Evolutionary conservation across 2,113 vertebrate species (phyloP).

Genomic region (Corydoras maculifer): DNA sequence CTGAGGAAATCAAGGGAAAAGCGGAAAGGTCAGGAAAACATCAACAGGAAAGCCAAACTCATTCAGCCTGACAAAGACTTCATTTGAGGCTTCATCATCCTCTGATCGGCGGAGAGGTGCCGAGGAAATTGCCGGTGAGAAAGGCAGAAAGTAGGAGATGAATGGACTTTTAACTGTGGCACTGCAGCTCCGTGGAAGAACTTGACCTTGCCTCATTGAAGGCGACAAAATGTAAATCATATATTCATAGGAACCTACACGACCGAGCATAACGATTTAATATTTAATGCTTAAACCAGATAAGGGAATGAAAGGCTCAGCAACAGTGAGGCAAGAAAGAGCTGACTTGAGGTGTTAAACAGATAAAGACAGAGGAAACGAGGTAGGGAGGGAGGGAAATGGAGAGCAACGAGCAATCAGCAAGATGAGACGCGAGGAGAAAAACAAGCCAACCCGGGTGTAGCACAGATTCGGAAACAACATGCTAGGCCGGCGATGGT

Average conservation of each 20-base stretch:
- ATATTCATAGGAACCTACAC: not conserved
- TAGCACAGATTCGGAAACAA: not conserved
- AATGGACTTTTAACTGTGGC: not conserved
- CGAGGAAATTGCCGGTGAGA: conserved; percentile 29
- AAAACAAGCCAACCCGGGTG: not conserved
- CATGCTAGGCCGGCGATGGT: conserved; percentile 7
- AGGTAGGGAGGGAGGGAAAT: conserved; percentile 1
- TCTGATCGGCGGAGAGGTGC: conserved; percentile 11
- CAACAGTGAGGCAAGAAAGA: not conserved
- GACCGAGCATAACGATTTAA: not conserved
- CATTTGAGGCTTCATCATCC: conserved; percentile 33
- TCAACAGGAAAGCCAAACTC: conserved; percentile 21
- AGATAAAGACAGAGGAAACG: conserved; percentile 14
- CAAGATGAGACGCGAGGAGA: conserved; percentile 7
- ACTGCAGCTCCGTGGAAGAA: not conserved
- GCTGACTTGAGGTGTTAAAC: conserved; percentile 17
- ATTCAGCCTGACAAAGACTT: conserved; percentile 28
- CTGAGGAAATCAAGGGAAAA: conserved; percentile 19
- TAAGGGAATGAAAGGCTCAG: not conserved
- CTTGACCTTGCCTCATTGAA: conserved; percentile 5
- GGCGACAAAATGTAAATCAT: conserved; percentile 14
- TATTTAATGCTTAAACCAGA: not conserved
- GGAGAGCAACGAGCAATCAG: conserved; percentile 11
- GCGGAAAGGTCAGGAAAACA: conserved; percentile 17
- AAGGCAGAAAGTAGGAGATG: not conserved